Conservation (phyloP, 2,888 invertebrate species). For the Sthenelais limicola region DNA sequence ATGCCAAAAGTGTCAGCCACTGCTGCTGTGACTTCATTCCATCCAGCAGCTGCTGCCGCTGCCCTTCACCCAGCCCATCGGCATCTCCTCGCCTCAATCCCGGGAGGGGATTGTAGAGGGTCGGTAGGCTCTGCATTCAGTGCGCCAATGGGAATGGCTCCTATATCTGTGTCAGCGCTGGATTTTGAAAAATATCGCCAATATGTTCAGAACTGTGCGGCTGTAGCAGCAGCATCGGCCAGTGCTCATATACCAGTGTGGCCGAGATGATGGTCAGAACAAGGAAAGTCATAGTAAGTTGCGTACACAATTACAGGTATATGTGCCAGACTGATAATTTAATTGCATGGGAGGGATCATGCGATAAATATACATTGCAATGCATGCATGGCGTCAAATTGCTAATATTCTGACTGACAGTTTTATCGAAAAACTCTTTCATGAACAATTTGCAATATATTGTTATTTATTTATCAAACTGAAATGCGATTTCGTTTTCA, state of each 20-base stretch:
- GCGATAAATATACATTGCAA: no score
- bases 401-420: no score
- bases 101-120: constrained; percentile 17
- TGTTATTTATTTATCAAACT: no score
- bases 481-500: no score
- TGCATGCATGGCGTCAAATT: no score
- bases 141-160: constrained; percentile 5
- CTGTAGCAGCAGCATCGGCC: constrained; percentile 41
- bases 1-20: constrained; percentile 26
- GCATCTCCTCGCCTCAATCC: not conserved
- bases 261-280: constrained; percentile 2
- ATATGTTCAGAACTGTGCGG: constrained; percentile 62
- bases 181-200: constrained; percentile 68
- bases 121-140: constrained; percentile 30
- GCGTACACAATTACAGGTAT: no score
- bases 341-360: no score
- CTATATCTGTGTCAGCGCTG: constrained; percentile 58
- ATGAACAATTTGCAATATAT: no score
- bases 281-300: no score
- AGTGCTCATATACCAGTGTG: constrained; percentile 19
- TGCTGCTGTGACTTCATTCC: constrained; percentile 43
- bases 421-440: no score
- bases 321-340: no score
- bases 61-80: constrained; percentile 34
- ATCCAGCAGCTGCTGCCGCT: constrained; percentile 15